Base-by-base conservation (phyloP, 30 jellyfish, hydroid and myxozoan species). In the Mastigias papua region DNA sequence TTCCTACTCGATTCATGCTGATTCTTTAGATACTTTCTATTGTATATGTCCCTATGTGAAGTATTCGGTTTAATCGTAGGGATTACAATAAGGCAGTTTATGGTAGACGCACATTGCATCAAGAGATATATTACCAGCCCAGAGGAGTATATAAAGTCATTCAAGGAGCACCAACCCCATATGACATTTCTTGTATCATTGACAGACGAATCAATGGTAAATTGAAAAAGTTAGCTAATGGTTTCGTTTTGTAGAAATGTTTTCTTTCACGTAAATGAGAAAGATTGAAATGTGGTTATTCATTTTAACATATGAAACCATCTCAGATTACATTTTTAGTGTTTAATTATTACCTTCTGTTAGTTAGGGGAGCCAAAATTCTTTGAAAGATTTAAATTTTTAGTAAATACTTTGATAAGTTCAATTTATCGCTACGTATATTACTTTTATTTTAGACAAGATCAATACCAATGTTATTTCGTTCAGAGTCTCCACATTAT, bases 91-190 rank as follows among this genome's bases (percentile, higher is more conserved):
- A 88, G n/a, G 87, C 93, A 26, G 89, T 89, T 51, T 81, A 80
- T 32, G 97, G 92, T 23, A 84, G 37, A 34, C 90, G 84, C 65
- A 75, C 87, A 5, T 26, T 31, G 7, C 48, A 50, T 50, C 92
- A 89, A 48, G 97, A 89, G 67, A 75, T 78, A 0, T 89, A 80
- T 63, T 89, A 72, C 54, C 97, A 89, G 57, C 90, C 62, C 26
- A 69, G 97, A 58, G 97, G 97, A 33, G 20, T 75, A 9, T 89
- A 89, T 75, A 82, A 70, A 57, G 84, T 90, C n/a, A 13, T 48
- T n/a, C 97, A 89, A 42, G 97, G 93, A 20, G 90, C 97, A 13
- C 97, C 97, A 8, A 65, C 97, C 29, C 90, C 90, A 7, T 48
- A 78, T 54, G 97, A 89, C 75, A 49, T 22, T 34, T 82, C 90